Conservation (phyloP, 2,113 vertebrate species). For the Scatophagus argus region DNA sequence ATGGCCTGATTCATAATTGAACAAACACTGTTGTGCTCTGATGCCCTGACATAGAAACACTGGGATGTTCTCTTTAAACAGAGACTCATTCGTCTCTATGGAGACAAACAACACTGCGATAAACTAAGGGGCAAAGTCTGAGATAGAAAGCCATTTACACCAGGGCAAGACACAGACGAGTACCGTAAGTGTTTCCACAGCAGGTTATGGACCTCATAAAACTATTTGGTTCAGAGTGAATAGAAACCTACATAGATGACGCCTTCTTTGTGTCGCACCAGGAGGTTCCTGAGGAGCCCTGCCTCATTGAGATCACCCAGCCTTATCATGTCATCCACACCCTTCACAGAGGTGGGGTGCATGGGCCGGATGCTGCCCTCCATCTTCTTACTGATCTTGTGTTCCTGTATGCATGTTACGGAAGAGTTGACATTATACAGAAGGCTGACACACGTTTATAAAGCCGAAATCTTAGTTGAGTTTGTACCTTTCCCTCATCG, state of each 20-base stretch:
- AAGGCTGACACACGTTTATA: not conserved
- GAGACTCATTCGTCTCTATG: conserved; percentile 68
- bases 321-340: conserved; percentile 96
- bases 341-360: conserved; percentile 91
- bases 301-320: conserved; percentile 95
- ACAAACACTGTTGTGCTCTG: conserved; percentile 45
- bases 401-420: conserved; percentile 83
- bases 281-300: conserved; percentile 94
- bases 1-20: conserved; percentile 36
- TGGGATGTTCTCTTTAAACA: conserved; percentile 51
- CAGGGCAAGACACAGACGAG: not conserved
- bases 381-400: conserved; percentile 86
- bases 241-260: conserved; percentile 91
- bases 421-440: not conserved
- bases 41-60: conserved; percentile 33
- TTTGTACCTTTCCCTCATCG: conserved; percentile 94
- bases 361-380: conserved; percentile 85
- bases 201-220: conserved; percentile 69
- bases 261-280: conserved; percentile 92
- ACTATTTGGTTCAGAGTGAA: conserved; percentile 29
- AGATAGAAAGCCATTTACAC: conserved; percentile 21
- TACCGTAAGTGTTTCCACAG: conserved; percentile 50
- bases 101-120: conserved; percentile 71
- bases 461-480: not conserved
- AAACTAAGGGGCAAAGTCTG: conserved; percentile 80